Evolutionary conservation across 2,888 invertebrate genomes (phyloP), one percentile per base, ranked within the genome.

Genomic region (Tinea trinotella): DNA sequence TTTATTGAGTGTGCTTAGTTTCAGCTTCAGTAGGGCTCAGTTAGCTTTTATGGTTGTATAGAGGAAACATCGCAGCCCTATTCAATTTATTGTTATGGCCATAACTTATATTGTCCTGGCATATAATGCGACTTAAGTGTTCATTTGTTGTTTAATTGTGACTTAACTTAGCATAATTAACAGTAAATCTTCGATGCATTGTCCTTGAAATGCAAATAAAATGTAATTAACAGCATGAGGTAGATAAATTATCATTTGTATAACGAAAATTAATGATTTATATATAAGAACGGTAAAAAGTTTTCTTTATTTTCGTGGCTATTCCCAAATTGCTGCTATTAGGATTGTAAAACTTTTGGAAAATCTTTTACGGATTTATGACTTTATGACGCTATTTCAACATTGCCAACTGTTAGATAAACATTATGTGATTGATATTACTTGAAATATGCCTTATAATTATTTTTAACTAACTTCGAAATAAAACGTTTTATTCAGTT

Each of bases 71-170:
- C 40, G n/a, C 40, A 7, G 40, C 40, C 40, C 40, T 15, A 40
- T 46, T 46, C 46, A 46, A n/a, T 46, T 46, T 46, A 46, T 46
- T 46, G 19, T 19, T 46, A 46, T 19, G 7, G 19, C 18, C 17
- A 46, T 46, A 46, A 46, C n/a, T 46, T 46, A 46, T 46, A 40
- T 40, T 40, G 40, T 40, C 40, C 2, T 40, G 15, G 40, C 40
- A 15, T 12, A 40, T 40, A 40, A 40, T 40, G 40, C 15, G 40
- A 40, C 40, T 40, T 40, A 40, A 40, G 40, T 19, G 46, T 46
- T 46, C 19, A 46, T 46, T 46, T 40, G 40, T 40, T 40, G 2
- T 2, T 19, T 17, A 46, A 46, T 46, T 9, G n/a, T 19, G n/a
- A 3, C 19, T 46, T 12, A 4, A 12, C 15, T 40, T 12, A 40